Percentiles rank a stretch among this genome's conserved stretches.
Conservation (phyloP, 1,140 invertebrate genomes). For the Elymnias hypermnestra region DNA sequence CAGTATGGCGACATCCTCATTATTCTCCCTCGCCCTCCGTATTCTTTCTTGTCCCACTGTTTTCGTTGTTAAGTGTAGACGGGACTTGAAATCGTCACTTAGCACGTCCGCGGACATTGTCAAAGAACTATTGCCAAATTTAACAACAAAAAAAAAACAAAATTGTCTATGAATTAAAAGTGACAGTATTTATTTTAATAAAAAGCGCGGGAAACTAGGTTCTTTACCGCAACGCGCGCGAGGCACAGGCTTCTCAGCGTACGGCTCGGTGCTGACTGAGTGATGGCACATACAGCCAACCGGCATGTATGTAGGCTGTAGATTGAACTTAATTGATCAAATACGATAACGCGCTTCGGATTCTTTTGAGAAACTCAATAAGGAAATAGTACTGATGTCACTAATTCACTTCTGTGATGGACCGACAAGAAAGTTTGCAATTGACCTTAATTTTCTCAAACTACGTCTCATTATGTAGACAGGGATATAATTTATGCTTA, state of each 20-base stretch:
- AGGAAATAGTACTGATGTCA: conserved; percentile 13
- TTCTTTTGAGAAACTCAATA: conserved; percentile 28
- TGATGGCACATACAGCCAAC: conserved; percentile 21
- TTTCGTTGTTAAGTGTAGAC: conserved; percentile 84
- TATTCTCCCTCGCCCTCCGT: conserved; percentile 84
- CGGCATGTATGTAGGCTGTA: conserved; percentile 41
- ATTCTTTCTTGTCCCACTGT: conserved; percentile 86
- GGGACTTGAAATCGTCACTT: conserved; percentile 84
- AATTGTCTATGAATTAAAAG: neutral
- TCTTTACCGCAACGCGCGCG: conserved; percentile 27
- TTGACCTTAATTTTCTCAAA: conserved; percentile 17
- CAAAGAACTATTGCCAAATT: neutral
- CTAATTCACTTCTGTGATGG: conserved; percentile 11
- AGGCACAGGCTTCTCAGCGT: conserved; percentile 54
- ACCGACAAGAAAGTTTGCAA: conserved; percentile 19
- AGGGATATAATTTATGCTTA: too few species aligned
- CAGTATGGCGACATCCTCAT: conserved; percentile 90
- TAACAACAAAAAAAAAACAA: neutral
- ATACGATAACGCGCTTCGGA: conserved; percentile 30
- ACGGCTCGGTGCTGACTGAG: conserved; percentile 48
- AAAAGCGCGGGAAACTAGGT: conserved; percentile 21
- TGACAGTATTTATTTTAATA: too few species aligned
- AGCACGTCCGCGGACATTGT: conserved; percentile 84
- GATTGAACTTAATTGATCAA: conserved; percentile 55
- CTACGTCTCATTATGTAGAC: too few species aligned